Percentiles rank a stretch among this genome's conserved stretches.
These are phyloP conservation scores for Corvus cornix DNA, from an alignment of 2,113 vertebrate genomes.

Conservation along the genomic window DNA sequence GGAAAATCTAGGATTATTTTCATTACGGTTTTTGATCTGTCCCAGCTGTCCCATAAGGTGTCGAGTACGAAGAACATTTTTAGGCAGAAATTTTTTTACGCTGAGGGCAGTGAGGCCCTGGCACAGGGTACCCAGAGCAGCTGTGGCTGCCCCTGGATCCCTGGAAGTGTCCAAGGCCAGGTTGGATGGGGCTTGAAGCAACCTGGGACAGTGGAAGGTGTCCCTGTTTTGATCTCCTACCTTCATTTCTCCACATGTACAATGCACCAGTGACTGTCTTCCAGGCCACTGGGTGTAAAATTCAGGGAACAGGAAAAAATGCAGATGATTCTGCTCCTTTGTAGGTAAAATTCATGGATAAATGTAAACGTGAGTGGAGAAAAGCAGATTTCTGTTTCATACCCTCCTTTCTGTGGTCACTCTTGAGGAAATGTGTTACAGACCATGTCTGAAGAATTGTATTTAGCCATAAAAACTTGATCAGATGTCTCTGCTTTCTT, in stretches of 20 bases:
- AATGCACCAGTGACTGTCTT: rapidly evolving
- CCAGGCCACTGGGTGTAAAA: neutral
- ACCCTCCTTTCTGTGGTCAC: neutral
- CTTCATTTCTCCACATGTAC: neutral
- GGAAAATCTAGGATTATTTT: neutral
- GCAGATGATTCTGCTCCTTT: neutral
- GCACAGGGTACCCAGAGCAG: neutral
- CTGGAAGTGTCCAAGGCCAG: neutral
- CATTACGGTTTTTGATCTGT: neutral
- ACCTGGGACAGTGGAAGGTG: rapidly evolving
- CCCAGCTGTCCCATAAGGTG: neutral
- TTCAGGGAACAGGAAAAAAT: neutral
- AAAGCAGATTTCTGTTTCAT: neutral
- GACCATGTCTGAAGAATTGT: neutral
- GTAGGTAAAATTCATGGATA: neutral
- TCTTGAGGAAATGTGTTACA: neutral
- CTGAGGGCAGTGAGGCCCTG: neutral
- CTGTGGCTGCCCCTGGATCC: neutral
- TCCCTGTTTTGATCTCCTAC: neutral
- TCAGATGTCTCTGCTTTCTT: neutral
- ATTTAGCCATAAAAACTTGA: neutral
- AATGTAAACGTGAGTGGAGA: neutral
- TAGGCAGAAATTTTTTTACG: neutral
- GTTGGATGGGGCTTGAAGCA: rapidly evolving
- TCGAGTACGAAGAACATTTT: neutral